Evolutionary conservation across 2,888 invertebrate genomes (phyloP), one percentile per base, ranked within the genome.

Genomic region (Lingula anatina): DNA sequence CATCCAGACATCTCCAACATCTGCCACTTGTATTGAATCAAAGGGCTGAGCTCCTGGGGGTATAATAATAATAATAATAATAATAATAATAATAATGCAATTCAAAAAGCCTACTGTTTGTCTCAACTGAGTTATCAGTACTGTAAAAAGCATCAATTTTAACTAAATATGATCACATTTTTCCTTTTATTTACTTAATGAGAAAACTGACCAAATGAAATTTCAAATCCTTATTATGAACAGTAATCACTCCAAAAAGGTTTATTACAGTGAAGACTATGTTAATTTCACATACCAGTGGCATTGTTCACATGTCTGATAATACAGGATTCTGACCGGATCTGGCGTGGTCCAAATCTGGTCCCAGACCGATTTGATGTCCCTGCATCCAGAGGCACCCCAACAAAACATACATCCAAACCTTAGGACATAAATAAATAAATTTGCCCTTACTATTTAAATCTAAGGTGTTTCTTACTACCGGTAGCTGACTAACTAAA

Each of bases 331-430:
- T 76, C 77, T 7, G 66, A 57, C 15, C 77, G 60, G 20, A 77
- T 74, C 49, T 73, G 72, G 25, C 73, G 52, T 9, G 76, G 76
- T 18, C 76, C 76, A 54, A 68, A 62, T 43, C 76, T 53, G 1
- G 75, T 64, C 0, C 76, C 76, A 1, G 74, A 59, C 7, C 74
- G 51, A 51, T 73, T 71, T 4, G 73, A 73, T 5, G 73, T 63
- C 1, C 74, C 75, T 37, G 61, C 56, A 44, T 76, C 76, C 20
- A 76, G 53, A 0, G 74, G 73, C 37, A 75, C 64, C 3, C 76
- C 75, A 21, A 74, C 66, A 56, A 75, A 70, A 54, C 73, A 73
- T 3, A 63, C 73, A 53, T 73, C 68, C 18, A 75, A 57, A 42
- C 68, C 73, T 73, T 55, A 23, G 31, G 9, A 31, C 31, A 31